These are phyloP conservation scores for Chanos chanos DNA, from an alignment of 2,797 vertebrate genomes.

Conservation along the genomic window DNA sequence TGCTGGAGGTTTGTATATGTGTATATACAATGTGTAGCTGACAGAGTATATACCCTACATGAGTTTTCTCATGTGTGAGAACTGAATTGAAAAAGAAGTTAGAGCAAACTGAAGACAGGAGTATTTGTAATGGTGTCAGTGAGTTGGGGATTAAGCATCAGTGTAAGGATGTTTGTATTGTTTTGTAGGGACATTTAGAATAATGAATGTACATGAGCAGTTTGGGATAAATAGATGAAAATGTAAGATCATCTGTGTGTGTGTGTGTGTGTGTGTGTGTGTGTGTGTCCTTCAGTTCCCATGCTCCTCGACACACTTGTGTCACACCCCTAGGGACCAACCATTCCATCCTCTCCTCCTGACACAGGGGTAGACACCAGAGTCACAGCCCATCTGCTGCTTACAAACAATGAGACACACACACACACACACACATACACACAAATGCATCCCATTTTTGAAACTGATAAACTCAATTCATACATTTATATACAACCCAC, in stretches of 20 bases:
- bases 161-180: background rate
- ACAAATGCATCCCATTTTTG: slow-evolving; percentile 18
- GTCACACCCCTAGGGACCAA: slow-evolving; percentile 54
- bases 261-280: slow-evolving; percentile 23
- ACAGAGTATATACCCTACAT: too few species aligned
- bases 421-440: slow-evolving; percentile 27
- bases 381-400: slow-evolving; percentile 70
- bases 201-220: background rate
- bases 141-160: too few species aligned
- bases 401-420: slow-evolving; percentile 46
- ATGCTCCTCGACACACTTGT: slow-evolving; percentile 67
- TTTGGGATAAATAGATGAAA: slow-evolving; percentile 12
- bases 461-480: background rate
- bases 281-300: slow-evolving; percentile 65
- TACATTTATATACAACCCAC: background rate
- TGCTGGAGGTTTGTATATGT: background rate
- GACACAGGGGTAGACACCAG: slow-evolving; percentile 55
- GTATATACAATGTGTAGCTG: too few species aligned
- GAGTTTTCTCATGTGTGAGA: too few species aligned
- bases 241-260: slow-evolving; percentile 28
- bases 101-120: too few species aligned
- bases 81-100: too few species aligned
- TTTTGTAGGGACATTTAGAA: background rate
- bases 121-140: too few species aligned
- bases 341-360: slow-evolving; percentile 51